Percentiles rank a stretch among this genome's conserved stretches.
These are phyloP conservation scores for Allobates femoralis DNA, from an alignment of 2,797 vertebrate genomes.

Conservation along the genomic window DNA sequence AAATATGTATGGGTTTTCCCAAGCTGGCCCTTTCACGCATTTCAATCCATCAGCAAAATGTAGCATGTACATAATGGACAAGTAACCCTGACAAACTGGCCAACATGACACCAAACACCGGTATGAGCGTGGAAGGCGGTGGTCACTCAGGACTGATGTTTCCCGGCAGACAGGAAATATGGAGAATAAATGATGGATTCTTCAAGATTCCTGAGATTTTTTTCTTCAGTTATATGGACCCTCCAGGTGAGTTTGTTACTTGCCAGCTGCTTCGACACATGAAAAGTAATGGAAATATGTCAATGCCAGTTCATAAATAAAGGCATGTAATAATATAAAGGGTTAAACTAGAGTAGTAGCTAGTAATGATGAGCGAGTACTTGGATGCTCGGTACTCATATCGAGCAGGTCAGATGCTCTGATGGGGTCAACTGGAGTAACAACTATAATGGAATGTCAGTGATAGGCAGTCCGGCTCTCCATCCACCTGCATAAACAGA, in stretches of 20 bases:
- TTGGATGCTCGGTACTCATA: neutral
- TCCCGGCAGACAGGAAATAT: neutral
- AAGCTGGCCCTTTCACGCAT: neutral
- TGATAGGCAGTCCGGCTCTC: no score
- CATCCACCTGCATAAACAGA: no score
- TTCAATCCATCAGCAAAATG: conserved; percentile 29
- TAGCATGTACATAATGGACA: neutral
- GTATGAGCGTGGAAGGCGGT: neutral
- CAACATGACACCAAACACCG: neutral
- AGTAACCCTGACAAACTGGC: conserved; percentile 9
- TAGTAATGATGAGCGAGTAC: neutral
- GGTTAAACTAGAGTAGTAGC: neutral
- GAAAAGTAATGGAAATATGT: neutral
- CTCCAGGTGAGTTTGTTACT: neutral
- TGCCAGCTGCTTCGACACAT: neutral
- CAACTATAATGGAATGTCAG: no score
- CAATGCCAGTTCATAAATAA: neutral
- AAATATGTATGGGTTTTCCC: conserved; percentile 44
- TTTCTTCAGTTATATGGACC: neutral
- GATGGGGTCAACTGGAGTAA: no score
- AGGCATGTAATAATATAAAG: neutral
- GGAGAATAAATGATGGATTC: neutral
- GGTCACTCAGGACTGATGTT: neutral
- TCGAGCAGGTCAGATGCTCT: no score
- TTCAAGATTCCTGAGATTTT: neutral